Evolutionary conservation across 2,888 invertebrate genomes (phyloP).

Genomic region (Philopedon plagiatum): DNA sequence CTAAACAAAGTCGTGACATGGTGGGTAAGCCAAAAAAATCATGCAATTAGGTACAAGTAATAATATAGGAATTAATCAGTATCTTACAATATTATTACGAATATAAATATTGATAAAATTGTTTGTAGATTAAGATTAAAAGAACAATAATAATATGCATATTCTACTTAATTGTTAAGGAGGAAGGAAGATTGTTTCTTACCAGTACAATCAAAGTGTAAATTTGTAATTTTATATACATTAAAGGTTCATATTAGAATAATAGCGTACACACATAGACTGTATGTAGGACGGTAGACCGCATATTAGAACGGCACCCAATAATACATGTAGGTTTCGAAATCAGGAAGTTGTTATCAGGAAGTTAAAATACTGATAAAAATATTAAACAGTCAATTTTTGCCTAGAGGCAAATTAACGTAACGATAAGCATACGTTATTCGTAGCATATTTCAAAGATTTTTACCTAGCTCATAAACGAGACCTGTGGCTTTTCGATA

Average conservation of each 20-base stretch:
- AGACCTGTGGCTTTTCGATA: not conserved
- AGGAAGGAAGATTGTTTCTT: too few species aligned
- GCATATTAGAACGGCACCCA: too few species aligned
- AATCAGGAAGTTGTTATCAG: not conserved
- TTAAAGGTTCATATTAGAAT: too few species aligned
- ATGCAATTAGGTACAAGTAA: constrained; percentile 10
- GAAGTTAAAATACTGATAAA: not conserved
- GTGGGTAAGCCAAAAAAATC: constrained; percentile 22
- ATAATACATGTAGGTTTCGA: not conserved
- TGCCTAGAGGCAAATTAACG: not conserved
- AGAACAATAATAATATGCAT: too few species aligned
- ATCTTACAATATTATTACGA: too few species aligned
- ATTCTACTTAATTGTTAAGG: too few species aligned
- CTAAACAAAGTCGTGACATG: constrained; percentile 8
- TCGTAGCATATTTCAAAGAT: not conserved
- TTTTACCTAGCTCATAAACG: not conserved
- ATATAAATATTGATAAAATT: too few species aligned
- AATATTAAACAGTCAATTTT: not conserved
- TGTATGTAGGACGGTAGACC: too few species aligned
- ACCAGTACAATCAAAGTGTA: too few species aligned
- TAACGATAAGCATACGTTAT: not conserved
- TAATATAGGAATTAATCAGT: not conserved
- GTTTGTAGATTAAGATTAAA: too few species aligned
- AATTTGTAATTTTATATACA: too few species aligned
- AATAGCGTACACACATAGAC: too few species aligned